Percentiles rank a stretch among this genome's conserved stretches.
Evolutionary conservation across 2,888 invertebrate genomes (phyloP).

Genomic region (Melinaea marsaeus): DNA sequence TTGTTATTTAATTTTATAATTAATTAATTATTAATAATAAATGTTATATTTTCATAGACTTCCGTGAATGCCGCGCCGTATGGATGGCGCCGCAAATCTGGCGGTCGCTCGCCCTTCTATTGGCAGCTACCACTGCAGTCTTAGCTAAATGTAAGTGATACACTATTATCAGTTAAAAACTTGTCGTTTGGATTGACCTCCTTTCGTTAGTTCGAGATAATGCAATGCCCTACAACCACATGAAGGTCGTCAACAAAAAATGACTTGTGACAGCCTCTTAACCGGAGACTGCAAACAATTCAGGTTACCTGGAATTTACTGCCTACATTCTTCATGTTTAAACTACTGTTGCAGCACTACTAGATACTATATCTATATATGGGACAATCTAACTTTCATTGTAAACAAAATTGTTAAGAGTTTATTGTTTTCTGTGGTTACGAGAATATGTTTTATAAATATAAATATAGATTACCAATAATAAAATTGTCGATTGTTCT

Average conservation of each 20-base stretch:
- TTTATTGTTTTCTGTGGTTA: background rate
- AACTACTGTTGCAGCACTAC: slow-evolving; percentile 11
- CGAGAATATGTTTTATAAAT: no score
- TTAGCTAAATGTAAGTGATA: slow-evolving; percentile 66
- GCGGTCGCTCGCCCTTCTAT: slow-evolving; percentile 66
- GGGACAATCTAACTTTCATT: background rate
- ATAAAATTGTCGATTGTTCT: no score
- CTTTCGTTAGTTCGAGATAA: slow-evolving; percentile 50
- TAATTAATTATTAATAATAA: background rate
- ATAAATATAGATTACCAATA: no score
- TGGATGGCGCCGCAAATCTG: slow-evolving; percentile 74
- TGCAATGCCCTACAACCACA: slow-evolving; percentile 60
- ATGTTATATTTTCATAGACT: slow-evolving; percentile 44
- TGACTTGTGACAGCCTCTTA: slow-evolving; percentile 43
- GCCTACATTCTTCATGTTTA: slow-evolving; percentile 28
- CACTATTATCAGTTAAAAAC: background rate
- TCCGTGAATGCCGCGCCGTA: slow-evolving; percentile 72
- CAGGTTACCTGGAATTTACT: slow-evolving; percentile 49
- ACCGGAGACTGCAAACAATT: slow-evolving; percentile 56
- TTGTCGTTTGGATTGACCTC: slow-evolving; percentile 53
- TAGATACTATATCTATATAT: background rate
- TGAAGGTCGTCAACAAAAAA: slow-evolving; percentile 64
- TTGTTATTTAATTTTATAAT: no score
- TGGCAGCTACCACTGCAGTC: slow-evolving; percentile 54
- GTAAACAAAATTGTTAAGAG: background rate